Base-by-base conservation (phyloP, 2,888 invertebrate species). In the Apodemia zela region DNA sequence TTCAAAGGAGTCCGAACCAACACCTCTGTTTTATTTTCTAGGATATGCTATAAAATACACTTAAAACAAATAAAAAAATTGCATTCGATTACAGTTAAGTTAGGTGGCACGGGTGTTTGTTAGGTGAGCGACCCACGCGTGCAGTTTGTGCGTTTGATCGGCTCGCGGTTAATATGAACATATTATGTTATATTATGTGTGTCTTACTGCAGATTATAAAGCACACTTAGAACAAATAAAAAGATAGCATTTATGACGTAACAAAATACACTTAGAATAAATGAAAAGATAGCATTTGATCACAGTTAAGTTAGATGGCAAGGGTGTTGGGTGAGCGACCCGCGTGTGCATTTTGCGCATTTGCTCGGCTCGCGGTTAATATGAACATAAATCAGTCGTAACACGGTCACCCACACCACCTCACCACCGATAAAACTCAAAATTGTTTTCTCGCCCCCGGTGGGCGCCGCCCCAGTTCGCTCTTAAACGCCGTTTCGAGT, bases 401-500 rank as follows among this genome's bases (percentile, higher is more conserved):
- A 87, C 73, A 75, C 77, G 76, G 75, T 77, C 82, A 78, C 78
- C 82, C 75, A 63, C 72, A 69, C 70, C 72, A 68, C 71, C 84
- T 80, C 79, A 73, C 73, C 75, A 74, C 80, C 90, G 87, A 91
- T 90, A 90, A 91, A 91, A 90, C 81, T 87, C 84, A 81, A 91
- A 91, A 91, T 90, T 90, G 90, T 91, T 90, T 89, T 88, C 87
- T 86, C 89, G 87, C 85, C 88, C 87, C 89, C 84, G 87, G 88
- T 84, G 87, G 87, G 88, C 85, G 87, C 87, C 87, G 85, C 88
- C 87, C 89, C 85, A 81, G 83, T 87, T 89, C 87, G 87, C 90
- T 89, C 89, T 87, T 90, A 90, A 90, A 90, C 90, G 89, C 88
- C 88, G 87, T 82, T 87, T 89, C 90, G 87, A 89, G 87, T 90